These are phyloP conservation scores for Tanaodytes sp. DNA, from an alignment of 2,888 invertebrate species.

Conservation along the genomic window DNA sequence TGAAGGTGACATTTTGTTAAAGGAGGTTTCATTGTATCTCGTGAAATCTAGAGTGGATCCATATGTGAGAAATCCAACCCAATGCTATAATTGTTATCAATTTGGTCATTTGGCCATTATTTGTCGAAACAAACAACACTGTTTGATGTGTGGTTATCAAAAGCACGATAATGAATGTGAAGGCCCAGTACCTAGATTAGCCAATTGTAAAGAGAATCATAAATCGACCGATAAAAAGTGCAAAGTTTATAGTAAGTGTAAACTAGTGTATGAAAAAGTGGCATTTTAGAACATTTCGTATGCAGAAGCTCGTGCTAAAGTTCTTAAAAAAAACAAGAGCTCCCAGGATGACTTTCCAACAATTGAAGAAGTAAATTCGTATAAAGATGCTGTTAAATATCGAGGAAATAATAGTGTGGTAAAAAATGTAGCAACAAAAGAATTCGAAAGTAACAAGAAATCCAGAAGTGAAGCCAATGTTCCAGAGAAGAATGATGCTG, in stretches of 20 bases:
- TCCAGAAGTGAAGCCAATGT: too few species aligned
- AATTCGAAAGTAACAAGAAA: too few species aligned
- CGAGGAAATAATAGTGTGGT: too few species aligned
- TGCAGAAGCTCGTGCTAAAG: too few species aligned
- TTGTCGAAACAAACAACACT: constrained; percentile 9
- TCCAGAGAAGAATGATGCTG: too few species aligned
- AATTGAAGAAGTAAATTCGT: constrained; percentile 7
- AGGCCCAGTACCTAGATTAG: constrained; percentile 3
- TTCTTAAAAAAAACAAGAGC: too few species aligned
- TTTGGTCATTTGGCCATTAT: constrained; percentile 11
- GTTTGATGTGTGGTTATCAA: constrained; percentile 11
- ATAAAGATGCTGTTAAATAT: neutral
- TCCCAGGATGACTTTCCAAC: constrained; percentile 23
- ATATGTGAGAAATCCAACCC: constrained; percentile 1
- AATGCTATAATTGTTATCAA: constrained; percentile 8
- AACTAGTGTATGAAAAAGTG: too few species aligned
- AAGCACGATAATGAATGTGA: constrained; percentile 11
- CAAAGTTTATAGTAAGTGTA: too few species aligned
- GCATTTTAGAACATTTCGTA: too few species aligned
- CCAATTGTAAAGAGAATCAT: constrained; percentile 20
- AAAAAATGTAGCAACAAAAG: too few species aligned
- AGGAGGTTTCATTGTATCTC: neutral
- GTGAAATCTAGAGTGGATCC: constrained; percentile 12
- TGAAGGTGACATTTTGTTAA: constrained; percentile 7
- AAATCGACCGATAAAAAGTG: too few species aligned